phyloP scores from a whole-genome alignment of 2,797 vertebrate species.

The Centroberyx gerrardi region DNA sequence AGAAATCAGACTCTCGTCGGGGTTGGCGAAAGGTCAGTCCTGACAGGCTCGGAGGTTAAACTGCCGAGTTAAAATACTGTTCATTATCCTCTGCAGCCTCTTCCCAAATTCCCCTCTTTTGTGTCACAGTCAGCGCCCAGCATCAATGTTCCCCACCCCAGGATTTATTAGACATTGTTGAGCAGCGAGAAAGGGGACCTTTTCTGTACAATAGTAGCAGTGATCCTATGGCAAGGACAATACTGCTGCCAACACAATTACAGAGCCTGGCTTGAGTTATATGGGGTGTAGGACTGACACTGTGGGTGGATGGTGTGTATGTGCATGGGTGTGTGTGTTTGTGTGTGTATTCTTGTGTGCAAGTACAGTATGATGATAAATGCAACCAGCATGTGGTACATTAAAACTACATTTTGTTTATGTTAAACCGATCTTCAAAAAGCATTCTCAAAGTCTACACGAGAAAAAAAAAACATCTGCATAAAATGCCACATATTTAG shows the following conservation, averaged over 20 bases:
- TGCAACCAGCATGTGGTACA: conserved; percentile 61
- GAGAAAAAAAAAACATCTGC: conserved; percentile 54
- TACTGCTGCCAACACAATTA: conserved; percentile 83
- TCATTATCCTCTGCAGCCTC: conserved; percentile 97
- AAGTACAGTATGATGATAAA: conserved; percentile 64
- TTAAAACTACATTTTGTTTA: conserved; percentile 52
- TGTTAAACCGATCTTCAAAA: conserved; percentile 55
- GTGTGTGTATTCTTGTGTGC: conserved; percentile 43
- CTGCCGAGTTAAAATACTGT: conserved; percentile 99
- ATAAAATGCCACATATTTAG: conserved; percentile 64
- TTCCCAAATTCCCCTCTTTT: conserved; percentile 97
- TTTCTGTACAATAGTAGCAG: conserved; percentile 87
- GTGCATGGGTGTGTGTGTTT: conserved; percentile 24
- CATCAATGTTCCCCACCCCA: conserved; percentile 94
- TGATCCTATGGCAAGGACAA: conserved; percentile 86
- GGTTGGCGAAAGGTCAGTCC: conserved; percentile 99
- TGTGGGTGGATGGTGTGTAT: conserved; percentile 33
- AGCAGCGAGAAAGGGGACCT: conserved; percentile 86
- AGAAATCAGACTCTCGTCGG: conserved; percentile 97
- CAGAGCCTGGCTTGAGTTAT: conserved; percentile 79
- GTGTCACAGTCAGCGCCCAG: conserved; percentile 94
- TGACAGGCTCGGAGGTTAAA: conserved; percentile 99
- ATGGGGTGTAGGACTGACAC: conserved; percentile 70
- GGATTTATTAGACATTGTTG: conserved; percentile 98
- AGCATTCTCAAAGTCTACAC: conserved; percentile 53